Base-by-base conservation (phyloP, 2,888 invertebrate genomes). In the Cybosia mesomella region DNA sequence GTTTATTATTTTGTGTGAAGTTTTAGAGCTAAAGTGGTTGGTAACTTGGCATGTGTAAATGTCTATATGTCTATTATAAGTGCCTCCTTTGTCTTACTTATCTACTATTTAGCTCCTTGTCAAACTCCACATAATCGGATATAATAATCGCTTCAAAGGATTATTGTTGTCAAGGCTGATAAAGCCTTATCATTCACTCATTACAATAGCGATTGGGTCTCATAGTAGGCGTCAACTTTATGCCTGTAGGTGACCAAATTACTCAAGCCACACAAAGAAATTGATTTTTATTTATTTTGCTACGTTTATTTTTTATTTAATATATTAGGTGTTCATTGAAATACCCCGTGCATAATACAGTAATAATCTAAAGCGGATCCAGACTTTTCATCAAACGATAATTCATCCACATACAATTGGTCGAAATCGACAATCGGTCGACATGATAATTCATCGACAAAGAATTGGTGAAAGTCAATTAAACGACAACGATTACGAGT, bases 101-200 rank as follows among this genome's bases (percentile, higher is more conserved):
- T 49, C 49, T 34, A 49, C 49, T 49, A 57, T 7, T 34, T 32
- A n/a, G 32, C 58, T 58, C 32, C 10, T 58, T 58, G 32, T 57
- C 24, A 58, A 32, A 58, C 32, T n/a, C 18, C 32, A 15, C 58
- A 58, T 32, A 18, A 58, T 18, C 10, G 0, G 9, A 22, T 22
- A 54, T 28, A 28, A n/a, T 32, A 58, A 58, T 32, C 34, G 28
- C n/a, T 28, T 58, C 28, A 58, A 58, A 58, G 58, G 58, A 58
- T 58, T 58, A 58, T 58, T 58, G 58, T 58, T 32, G 32, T n/a
- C n/a, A 58, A 58, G 18, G 28, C 58, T 58, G 58, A 58, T 58
- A 58, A n/a, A 32, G 10, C 1, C n/a, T 58, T 34, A 58, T 58
- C n/a, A 58, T 28, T 34, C 18, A n/a, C 24, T 55, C 32, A 32